Base-by-base conservation (phyloP, 2,797 vertebrate species). In the Parotocinclus haroldoi region DNA sequence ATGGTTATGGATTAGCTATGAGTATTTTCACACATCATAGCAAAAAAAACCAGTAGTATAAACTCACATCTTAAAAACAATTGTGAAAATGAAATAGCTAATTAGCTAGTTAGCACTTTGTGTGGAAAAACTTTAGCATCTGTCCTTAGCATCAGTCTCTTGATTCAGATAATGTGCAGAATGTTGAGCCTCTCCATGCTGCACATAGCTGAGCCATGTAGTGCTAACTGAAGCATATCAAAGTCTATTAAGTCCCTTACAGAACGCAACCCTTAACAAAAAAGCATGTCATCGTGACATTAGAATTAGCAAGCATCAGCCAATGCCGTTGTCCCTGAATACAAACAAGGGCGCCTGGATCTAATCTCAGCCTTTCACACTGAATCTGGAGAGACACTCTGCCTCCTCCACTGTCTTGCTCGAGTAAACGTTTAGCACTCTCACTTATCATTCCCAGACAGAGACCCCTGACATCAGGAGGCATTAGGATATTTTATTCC, bases 341-440 rank as follows among this genome's bases (percentile, higher is more conserved):
- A 72, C 80, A 85, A 86, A 87, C 82, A 87, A 63, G 48, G 64
- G 69, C 65, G 63, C 62, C 60, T 75, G 80, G 27, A 67, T 80
- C 55, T 86, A 87, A 86, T 86, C 84, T 84, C 75, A 69, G 64
- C 74, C 68, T 72, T 79, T 81, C 81, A 80, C 78, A 65, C 50
- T 19, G 48, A 70, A 74, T 63, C 63, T 63, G 58, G 64, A 58
- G 62, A 50, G 63, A 44, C 61, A 53, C 55, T 50, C 45, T 7
- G 44, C 71, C 12, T 42, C 64, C 68, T 73, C 48, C 58, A 62
- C 77, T 79, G 53, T 65, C 76, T 80, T 69, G 56, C 71, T 79
- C 73, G 72, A 86, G 72, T 73, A 76, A 80, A 74, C 69, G 40
- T 42, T 69, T 51, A 51, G 68, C 56, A 72, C 62, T 68, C 72